These are phyloP conservation scores for Phenganax marumi DNA, from an alignment of 92 coral and sea anemone species.

Conservation along the genomic window DNA sequence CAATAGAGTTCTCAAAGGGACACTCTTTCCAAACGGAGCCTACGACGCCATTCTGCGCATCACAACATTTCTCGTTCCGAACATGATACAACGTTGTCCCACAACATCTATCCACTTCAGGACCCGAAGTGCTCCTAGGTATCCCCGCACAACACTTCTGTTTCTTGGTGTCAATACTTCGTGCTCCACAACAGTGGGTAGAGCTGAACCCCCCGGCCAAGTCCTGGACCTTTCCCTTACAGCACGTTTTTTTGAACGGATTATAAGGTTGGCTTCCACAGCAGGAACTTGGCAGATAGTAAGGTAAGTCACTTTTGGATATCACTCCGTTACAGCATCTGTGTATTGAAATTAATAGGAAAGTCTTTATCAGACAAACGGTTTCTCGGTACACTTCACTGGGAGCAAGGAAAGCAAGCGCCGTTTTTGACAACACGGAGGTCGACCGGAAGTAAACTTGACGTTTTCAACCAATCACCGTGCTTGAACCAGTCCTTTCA, in stretches of 20 bases:
- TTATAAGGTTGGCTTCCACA: conserved; percentile 27
- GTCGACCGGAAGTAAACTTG: too few relatives aligned
- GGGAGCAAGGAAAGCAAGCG: too few relatives aligned
- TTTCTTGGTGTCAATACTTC: conserved; percentile 10
- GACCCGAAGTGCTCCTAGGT: conserved; percentile 1
- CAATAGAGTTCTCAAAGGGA: background rate
- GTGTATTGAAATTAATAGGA: too few relatives aligned
- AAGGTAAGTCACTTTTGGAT: background rate
- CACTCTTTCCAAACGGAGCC: conserved; percentile 4
- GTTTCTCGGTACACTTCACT: too few relatives aligned
- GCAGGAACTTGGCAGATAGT: conserved; percentile 21
- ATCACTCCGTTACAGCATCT: conserved; percentile 27
- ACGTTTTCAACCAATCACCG: too few relatives aligned
- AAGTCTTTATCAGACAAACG: too few relatives aligned
- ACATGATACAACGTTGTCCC: conserved; percentile 8
- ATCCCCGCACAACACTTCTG: conserved; percentile 23
- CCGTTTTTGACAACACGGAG: too few relatives aligned
- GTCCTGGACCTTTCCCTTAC: conserved; percentile 5
- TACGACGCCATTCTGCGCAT: background rate
- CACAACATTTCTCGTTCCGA: conserved; percentile 12
- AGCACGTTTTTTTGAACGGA: conserved; percentile 30
- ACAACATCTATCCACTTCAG: conserved; percentile 1
- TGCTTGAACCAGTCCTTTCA: too few relatives aligned
- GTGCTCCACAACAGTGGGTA: conserved; percentile 28
- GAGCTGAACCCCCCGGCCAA: conserved; percentile 27